Conservation (phyloP, 2,113 vertebrate genomes). For the Hippocampus guttulatus region DNA sequence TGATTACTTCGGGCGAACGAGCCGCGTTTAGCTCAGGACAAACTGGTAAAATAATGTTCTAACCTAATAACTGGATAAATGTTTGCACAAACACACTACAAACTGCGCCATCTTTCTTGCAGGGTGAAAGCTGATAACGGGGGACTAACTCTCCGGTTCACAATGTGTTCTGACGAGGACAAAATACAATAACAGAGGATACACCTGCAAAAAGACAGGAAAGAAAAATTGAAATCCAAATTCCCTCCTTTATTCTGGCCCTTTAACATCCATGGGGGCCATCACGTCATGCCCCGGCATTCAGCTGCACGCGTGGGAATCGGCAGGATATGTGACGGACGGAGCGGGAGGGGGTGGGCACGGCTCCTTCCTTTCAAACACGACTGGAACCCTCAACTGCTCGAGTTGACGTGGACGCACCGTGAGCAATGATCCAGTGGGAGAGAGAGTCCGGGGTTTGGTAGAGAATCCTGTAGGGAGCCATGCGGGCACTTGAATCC, state of each 20-base stretch:
- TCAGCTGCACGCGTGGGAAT: conserved; percentile 29
- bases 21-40: conserved; percentile 16
- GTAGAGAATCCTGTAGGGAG: conserved; percentile 94
- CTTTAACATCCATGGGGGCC: conserved; percentile 30
- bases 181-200: neutral
- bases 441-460: conserved; percentile 91
- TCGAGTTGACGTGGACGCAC: conserved; percentile 70
- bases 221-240: conserved; percentile 22
- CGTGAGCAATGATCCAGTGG: conserved; percentile 95
- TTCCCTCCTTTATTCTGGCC: conserved; percentile 30
- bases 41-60: neutral
- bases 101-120: neutral
- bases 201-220: conserved; percentile 3
- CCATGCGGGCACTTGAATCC: conserved; percentile 94
- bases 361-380: conserved; percentile 1
- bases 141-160: neutral
- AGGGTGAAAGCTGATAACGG: neutral
- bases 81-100: neutral
- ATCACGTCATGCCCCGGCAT: conserved; percentile 58
- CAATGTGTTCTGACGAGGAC: neutral
- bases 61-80: neutral
- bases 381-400: neutral
- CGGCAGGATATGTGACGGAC: conserved; percentile 22
- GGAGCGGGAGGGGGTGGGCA: neutral
- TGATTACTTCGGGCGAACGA: conserved; percentile 45